Percentiles rank a stretch among this genome's conserved stretches.
These are phyloP conservation scores for Sander lucioperca DNA, from an alignment of 2,113 vertebrate species.

Conservation along the genomic window DNA sequence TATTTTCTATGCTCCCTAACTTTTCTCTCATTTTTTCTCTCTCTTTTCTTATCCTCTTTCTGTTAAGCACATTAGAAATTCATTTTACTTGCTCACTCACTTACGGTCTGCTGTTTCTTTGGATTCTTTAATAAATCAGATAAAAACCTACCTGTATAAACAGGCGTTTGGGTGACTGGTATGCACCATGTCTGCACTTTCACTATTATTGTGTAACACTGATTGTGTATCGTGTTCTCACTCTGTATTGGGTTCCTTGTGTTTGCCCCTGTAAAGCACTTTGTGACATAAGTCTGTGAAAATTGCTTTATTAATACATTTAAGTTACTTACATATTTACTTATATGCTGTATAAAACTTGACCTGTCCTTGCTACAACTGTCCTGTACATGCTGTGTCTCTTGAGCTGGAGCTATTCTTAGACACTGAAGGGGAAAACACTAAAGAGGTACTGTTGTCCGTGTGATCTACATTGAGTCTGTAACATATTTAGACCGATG, in stretches of 20 bases:
- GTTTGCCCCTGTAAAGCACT: too few relatives aligned
- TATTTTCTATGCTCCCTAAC: not conserved
- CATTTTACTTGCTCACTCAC: not conserved
- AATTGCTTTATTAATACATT: too few relatives aligned
- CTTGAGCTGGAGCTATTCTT: slow-evolving; percentile 25
- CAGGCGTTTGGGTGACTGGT: too few relatives aligned
- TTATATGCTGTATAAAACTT: not conserved
- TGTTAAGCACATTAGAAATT: not conserved
- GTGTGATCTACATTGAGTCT: not conserved
- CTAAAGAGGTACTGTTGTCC: not conserved
- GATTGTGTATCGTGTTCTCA: too few relatives aligned
- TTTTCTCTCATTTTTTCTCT: not conserved
- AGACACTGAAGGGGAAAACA: slow-evolving; percentile 33
- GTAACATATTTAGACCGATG: slow-evolving; percentile 25
- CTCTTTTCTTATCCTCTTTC: not conserved
- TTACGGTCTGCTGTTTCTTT: too few relatives aligned
- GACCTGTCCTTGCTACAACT: not conserved
- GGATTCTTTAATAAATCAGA: too few relatives aligned
- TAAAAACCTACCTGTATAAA: too few relatives aligned
- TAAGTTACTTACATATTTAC: not conserved
- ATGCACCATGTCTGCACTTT: too few relatives aligned
- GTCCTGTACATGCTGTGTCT: slow-evolving; percentile 6
- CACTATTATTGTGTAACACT: too few relatives aligned
- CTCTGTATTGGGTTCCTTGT: too few relatives aligned
- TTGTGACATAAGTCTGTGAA: too few relatives aligned